Base-by-base conservation (phyloP, 35 echinoderm and acorn worm species). In the Apostichopus japonicus region DNA sequence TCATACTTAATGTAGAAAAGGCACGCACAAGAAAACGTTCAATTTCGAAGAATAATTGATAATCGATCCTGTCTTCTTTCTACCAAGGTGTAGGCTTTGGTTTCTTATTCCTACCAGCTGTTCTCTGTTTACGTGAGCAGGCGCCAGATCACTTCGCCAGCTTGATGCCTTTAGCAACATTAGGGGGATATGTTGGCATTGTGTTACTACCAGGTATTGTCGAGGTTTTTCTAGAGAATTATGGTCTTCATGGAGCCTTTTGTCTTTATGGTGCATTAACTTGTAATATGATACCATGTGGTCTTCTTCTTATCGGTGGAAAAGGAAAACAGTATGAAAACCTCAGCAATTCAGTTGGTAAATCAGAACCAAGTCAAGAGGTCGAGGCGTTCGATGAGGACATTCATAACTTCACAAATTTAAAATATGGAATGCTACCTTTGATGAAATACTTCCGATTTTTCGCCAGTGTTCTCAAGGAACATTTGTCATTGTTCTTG, bases 41-140 rank as follows among this genome's bases (percentile, higher is more conserved):
- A 44, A 44, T 44, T 44, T 44, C 33, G 33, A 44, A 44, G 33
- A 44, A 44, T 44, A 44, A 44, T 44, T 44, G 33, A 44, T 44
- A 44, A 44, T 44, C 33, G 33, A 44, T 44, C 33, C 33, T 44
- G 2, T 44, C 33, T 44, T 44, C 33, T 44, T 44, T 44, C 33
- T 44, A 44, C 4, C 2, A 44, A 80, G 78, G 78, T 80, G 0
- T 80, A 15, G 78, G 78, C 6, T 80, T 80, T 44, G 78, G 78
- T 24, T 80, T 24, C 78, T 44, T 80, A 25, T 80, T 44, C 33
- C 52, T 80, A 33, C 78, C 78, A 15, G 23, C 78, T 8, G 78
- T 80, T 25, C 33, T 80, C 14, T 80, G 19, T 80, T 80, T 80
- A 80, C 78, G 5, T 25, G 78, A 80, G 33, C 24, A 80, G 13